Evolutionary conservation across 2,888 invertebrate species (phyloP), one percentile per base, ranked within the genome.

Genomic region (Macaria notata): DNA sequence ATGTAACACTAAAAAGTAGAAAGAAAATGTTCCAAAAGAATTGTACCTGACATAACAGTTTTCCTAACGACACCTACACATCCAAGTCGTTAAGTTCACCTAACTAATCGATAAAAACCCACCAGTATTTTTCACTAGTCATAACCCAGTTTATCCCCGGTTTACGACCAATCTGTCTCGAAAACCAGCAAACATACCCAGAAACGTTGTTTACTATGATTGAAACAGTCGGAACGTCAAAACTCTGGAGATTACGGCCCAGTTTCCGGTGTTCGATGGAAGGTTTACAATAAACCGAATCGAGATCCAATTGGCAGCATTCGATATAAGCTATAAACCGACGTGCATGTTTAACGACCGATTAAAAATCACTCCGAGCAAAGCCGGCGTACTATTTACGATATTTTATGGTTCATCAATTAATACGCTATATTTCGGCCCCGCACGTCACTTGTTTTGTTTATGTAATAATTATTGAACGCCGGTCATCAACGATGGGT

Each of bases 311-410:
- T 66, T 63, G 64, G 61, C 63, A 66, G 65, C 65, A 53, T 63
- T 66, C 61, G 56, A 64, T 56, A 62, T 59, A 53, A 61, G 62
- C 60, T 66, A 75, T 77, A 77, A 78, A 73, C 63, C 62, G 59
- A 50, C 62, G 65, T 56, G 63, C 68, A 68, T 59, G 63, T 77
- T 79, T 81, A 74, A 78, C 71, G 75, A 70, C 62, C 79, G 75
- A 79, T 79, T 78, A 77, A 79, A 79, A 73, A 75, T 75, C 78
- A 75, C 78, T 78, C 71, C 64, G 67, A 67, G 62, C 63, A 59
- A 63, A 64, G 51, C 67, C 68, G 71, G 68, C 66, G 68, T 66
- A 72, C 68, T 75, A 73, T 78, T 63, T 68, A 63, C 65, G 64
- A 63, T 62, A 66, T 69, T 80, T 81, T 79, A 80, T 76, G 64